Conservation (phyloP, 2,113 vertebrate genomes). For the Psittacus erithacus region DNA sequence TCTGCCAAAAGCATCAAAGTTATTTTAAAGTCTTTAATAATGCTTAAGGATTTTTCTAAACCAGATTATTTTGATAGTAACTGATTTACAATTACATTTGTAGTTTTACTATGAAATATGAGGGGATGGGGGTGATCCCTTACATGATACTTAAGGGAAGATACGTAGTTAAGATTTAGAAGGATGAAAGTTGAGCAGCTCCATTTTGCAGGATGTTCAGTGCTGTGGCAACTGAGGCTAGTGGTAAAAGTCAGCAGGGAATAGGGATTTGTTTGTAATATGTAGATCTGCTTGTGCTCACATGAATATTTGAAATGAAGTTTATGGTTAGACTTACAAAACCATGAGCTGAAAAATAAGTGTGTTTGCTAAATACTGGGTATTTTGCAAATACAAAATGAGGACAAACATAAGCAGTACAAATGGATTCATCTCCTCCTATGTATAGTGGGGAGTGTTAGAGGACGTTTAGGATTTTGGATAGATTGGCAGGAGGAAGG, state of each 20-base stretch:
- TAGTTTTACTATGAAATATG: background rate
- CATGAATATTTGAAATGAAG: background rate
- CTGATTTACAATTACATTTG: background rate
- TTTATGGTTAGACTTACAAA: background rate
- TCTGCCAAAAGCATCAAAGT: background rate
- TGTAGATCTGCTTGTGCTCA: background rate
- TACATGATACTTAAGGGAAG: background rate
- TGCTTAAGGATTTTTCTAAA: background rate
- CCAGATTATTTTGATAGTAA: background rate
- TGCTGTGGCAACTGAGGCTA: background rate
- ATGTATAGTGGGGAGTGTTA: background rate
- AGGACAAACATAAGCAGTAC: rapidly evolving
- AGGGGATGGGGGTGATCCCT: background rate
- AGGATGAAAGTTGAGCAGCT: background rate
- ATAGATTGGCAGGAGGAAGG: background rate
- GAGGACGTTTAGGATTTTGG: background rate
- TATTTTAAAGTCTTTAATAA: background rate
- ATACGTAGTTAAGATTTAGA: background rate
- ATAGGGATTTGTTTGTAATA: background rate
- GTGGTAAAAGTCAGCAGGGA: background rate
- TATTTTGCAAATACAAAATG: background rate
- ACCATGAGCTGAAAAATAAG: background rate
- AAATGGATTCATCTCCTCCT: background rate
- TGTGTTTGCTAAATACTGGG: background rate
- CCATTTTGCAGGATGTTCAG: background rate